Base-by-base conservation (phyloP, 2,888 invertebrate species). In the Plebejus melissa region DNA sequence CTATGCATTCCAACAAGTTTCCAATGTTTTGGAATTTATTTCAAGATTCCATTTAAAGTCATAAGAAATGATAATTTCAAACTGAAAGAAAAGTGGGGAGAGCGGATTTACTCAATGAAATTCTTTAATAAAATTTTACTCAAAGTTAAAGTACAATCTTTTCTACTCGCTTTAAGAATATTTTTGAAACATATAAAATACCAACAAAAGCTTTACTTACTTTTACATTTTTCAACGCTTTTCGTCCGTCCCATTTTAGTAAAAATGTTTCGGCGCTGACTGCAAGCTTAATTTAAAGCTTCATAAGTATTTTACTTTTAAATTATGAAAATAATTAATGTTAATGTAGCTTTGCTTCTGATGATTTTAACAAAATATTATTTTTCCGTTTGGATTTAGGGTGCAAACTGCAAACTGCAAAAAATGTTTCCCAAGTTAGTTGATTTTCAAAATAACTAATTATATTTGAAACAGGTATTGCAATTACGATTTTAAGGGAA, bases 211-310 rank as follows among this genome's bases (percentile, higher is more conserved):
- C 72, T 50, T 71, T 71, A 46, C 50, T 71, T 71, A 46, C 50
- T 71, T 72, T 72, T 28, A 72, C 50, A 72, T 72, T 72, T 54
- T 72, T 54, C 54, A 72, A 32, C 16, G 72, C 72, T 72, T 72
- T 70, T 70, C 22, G 38, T 70, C 41, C 41, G 41, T 38, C 41
- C 70, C 3, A 28, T 72, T 50, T 72, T 50, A 72, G 28, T 72
- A 54, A 54, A 54, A 72, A 72, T 72, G 72, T 72, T 50, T 41
- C 70, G 28, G 41, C 41, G 41, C n/a, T 22, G 41, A 70, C 70
- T 41, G 38, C 70, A 38, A 70, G 70, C 70, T 70, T 70, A 70
- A 70, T 70, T 69, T 69, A 41, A 69, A 69, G n/a, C 69, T 38
- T 69, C 70, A 70, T 65, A 70, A 70, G 22, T 41, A 70, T 65